These are phyloP conservation scores for Calliphora vicina DNA, from an alignment of 1,140 invertebrate species.

Conservation along the genomic window DNA sequence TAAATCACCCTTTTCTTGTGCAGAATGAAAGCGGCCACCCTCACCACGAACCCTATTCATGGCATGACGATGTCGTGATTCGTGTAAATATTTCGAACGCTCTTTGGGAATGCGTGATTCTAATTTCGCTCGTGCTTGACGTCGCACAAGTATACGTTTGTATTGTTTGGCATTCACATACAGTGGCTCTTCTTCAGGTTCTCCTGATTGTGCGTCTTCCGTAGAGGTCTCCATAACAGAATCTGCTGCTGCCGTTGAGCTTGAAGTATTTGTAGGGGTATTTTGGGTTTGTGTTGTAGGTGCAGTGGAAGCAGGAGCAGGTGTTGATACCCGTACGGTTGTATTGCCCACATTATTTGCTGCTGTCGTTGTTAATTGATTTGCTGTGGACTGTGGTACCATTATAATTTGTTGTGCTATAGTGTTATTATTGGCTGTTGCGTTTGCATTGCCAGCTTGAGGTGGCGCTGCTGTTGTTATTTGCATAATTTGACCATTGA, in stretches of 20 bases:
- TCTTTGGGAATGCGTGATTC: slow-evolving; percentile 97
- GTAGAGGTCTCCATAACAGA: slow-evolving; percentile 2
- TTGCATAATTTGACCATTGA: slow-evolving; percentile 78
- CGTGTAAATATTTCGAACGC: slow-evolving; percentile 98
- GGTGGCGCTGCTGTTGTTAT: slow-evolving; percentile 62
- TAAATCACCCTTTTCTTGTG: slow-evolving; percentile 58
- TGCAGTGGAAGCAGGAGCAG: slow-evolving; percentile 65
- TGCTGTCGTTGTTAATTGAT: slow-evolving; percentile 62
- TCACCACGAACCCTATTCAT: slow-evolving; percentile 97
- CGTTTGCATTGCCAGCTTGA: slow-evolving; percentile 35
- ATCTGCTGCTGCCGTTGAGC: slow-evolving; percentile 41
- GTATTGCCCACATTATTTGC: slow-evolving; percentile 43
- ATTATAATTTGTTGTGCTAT: slow-evolving; percentile 59
- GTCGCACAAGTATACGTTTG: slow-evolving; percentile 87
- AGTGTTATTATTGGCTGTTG: not conserved
- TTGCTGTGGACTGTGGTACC: slow-evolving; percentile 56
- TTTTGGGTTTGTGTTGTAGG: slow-evolving; percentile 42
- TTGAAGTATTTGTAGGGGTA: slow-evolving; percentile 40
- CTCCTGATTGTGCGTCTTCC: slow-evolving; percentile 64
- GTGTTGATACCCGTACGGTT: slow-evolving; percentile 42
- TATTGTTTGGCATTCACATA: slow-evolving; percentile 99
- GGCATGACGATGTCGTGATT: slow-evolving; percentile 96
- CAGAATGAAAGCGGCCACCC: slow-evolving; percentile 94
- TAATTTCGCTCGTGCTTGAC: slow-evolving; percentile 89
- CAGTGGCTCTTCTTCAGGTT: slow-evolving; percentile 90